Base-by-base conservation (phyloP, 2,797 vertebrate genomes). In the Phylloscopus collybita region DNA sequence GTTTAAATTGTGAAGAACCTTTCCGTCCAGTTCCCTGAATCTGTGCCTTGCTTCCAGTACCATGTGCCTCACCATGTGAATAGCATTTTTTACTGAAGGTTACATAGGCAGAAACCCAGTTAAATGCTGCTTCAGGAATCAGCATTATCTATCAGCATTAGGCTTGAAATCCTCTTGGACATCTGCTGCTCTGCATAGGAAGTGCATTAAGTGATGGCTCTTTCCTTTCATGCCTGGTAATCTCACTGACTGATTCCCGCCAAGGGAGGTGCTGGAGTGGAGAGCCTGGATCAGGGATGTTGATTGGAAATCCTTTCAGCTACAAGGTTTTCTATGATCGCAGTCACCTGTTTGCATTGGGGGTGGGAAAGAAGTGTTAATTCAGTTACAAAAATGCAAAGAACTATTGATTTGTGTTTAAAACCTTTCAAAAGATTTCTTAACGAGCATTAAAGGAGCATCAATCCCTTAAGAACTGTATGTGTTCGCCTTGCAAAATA, bases 91-190 rank as follows among this genome's bases (percentile, higher is more conserved):
- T 82, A 36, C 90, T 89, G 80, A 86, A 90, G 93, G 89, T 92
- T 95, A 95, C 75, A 90, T 84, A 86, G 87, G 83, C 93, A 94
- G 86, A 95, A 96, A 78, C 79, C 72, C 74, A 75, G 86, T 94
- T 95, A 91, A 90, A 69, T 61, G 88, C 93, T 87, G 88, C 88
- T 95, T 92, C 88, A 94, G 88, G 78, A 96, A 86, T 89, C 67
- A 34, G 90, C 86, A 30, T 95, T 93, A 79, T 26, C 2, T 32
- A n/a, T 84, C 66, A 42, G 93, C 90, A 81, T 95, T 94, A 94
- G 90, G 88, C 90, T 74, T 87, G 86, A 78, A 82, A 94, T 95
- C 88, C 88, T 80, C 74, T 85, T 82, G 93, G 92, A 94, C 88
- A 95, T 95, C 96, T 95, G 92, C 88, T 94, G 79, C 84, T 89